Conservation (phyloP, 2,888 invertebrate genomes). For the Biston stratarius region DNA sequence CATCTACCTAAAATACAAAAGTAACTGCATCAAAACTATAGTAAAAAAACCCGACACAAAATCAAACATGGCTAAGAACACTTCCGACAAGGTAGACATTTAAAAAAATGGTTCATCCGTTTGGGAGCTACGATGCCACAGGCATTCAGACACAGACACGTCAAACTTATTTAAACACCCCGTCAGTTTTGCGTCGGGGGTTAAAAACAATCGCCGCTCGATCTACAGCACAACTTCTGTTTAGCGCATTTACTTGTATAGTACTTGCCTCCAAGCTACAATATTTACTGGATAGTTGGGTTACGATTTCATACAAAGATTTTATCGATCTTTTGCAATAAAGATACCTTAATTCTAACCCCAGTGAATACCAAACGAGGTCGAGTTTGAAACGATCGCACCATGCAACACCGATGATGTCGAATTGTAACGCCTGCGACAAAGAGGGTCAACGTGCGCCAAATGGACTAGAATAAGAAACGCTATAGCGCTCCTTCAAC, state of each 20-base stretch:
- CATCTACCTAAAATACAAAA: slow-evolving; percentile 55
- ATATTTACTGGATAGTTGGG: not conserved
- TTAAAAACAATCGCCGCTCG: slow-evolving; percentile 33
- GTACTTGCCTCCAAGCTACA: not conserved
- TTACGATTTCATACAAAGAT: slow-evolving; percentile 11
- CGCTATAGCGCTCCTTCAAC: slow-evolving; percentile 73
- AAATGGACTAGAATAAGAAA: slow-evolving; percentile 79
- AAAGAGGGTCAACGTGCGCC: slow-evolving; percentile 73
- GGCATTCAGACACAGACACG: too few relatives aligned
- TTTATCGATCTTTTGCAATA: slow-evolving; percentile 34
- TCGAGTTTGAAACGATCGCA: slow-evolving; percentile 33
- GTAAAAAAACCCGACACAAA: too few relatives aligned
- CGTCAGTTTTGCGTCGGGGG: too few relatives aligned
- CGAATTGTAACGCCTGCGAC: slow-evolving; percentile 51
- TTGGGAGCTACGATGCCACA: too few relatives aligned
- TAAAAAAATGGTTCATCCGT: too few relatives aligned
- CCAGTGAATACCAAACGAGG: slow-evolving; percentile 7
- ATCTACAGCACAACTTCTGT: slow-evolving; percentile 29
- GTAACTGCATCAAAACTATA: slow-evolving; percentile 29
- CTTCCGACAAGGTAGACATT: too few relatives aligned
- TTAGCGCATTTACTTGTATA: slow-evolving; percentile 17
- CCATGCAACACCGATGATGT: slow-evolving; percentile 49
- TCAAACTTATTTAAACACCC: too few relatives aligned
- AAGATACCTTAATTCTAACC: not conserved
- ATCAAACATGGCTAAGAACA: too few relatives aligned